These are phyloP conservation scores for Xiphophorus hellerii DNA, from an alignment of 2,113 vertebrate species.

Conservation along the genomic window DNA sequence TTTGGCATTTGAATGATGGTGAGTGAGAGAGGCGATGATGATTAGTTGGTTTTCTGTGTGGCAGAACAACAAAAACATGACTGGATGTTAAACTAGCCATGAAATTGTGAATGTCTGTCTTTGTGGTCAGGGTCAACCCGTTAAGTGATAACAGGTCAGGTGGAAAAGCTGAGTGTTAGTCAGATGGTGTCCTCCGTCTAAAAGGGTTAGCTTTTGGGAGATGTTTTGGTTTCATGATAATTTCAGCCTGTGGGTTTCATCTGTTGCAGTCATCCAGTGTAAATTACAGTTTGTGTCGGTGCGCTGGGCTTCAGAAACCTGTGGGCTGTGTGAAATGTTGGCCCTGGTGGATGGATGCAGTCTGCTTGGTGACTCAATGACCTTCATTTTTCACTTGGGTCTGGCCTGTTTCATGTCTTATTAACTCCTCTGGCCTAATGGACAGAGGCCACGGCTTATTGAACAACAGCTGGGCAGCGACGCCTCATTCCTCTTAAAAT, in stretches of 20 bases:
- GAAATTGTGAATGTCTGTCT: conserved; percentile 44
- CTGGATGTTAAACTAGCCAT: conserved; percentile 49
- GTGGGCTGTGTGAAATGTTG: conserved; percentile 60
- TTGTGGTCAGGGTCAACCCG: conserved; percentile 40
- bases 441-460: conserved; percentile 77
- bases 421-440: conserved; percentile 78
- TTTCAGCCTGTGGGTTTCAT: conserved; percentile 28
- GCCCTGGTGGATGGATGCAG: conserved; percentile 69
- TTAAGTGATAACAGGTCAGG: conserved; percentile 44
- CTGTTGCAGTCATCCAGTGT: conserved; percentile 26
- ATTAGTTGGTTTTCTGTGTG: conserved; percentile 51
- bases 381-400: conserved; percentile 77
- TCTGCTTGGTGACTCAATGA: conserved; percentile 74
- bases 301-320: conserved; percentile 36
- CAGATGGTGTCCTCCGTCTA: conserved; percentile 28
- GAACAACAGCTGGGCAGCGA: conserved; percentile 75
- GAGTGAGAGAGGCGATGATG: conserved; percentile 61
- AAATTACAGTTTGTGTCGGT: conserved; percentile 30
- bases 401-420: conserved; percentile 78
- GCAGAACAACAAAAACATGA: conserved; percentile 45
- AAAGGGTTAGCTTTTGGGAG: conserved; percentile 39
- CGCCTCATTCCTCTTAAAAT: conserved; percentile 61
- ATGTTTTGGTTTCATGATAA: conserved; percentile 38
- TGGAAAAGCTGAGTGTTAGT: conserved; percentile 53
- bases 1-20: conserved; percentile 69